Conservation (phyloP, 1,140 invertebrate genomes). For the Oedothorax gibbosus region DNA sequence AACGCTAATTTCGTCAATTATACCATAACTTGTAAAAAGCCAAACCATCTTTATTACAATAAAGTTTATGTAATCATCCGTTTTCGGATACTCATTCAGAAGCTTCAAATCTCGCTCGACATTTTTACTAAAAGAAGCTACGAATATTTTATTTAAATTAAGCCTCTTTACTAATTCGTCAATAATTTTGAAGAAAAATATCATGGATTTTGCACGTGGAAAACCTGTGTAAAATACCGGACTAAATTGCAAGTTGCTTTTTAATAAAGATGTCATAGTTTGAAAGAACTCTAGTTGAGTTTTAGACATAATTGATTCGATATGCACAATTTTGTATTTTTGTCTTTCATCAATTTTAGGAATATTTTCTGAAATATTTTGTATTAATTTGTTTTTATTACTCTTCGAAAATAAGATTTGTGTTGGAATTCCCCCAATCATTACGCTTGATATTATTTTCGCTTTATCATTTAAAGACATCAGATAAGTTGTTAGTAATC, state of each 20-base stretch:
- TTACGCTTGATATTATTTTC: background rate
- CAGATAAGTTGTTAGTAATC: background rate
- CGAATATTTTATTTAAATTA: slow-evolving; percentile 1
- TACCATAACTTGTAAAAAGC: slow-evolving; percentile 27
- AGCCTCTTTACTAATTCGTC: slow-evolving; percentile 7
- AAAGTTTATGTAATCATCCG: slow-evolving; percentile 32
- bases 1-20: slow-evolving; percentile 19
- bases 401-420: slow-evolving; percentile 1
- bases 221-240: slow-evolving; percentile 42
- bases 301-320: background rate
- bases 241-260: slow-evolving; percentile 16
- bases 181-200: slow-evolving; percentile 21
- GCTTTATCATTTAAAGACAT: background rate
- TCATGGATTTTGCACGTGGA: slow-evolving; percentile 1
- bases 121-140: background rate
- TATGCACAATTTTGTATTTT: background rate
- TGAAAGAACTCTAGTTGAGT: slow-evolving; percentile 24
- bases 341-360: background rate
- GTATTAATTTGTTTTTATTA: background rate
- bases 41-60: slow-evolving; percentile 9
- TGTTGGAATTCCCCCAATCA: slow-evolving; percentile 16
- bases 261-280: background rate
- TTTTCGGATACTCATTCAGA: slow-evolving; percentile 31
- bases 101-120: slow-evolving; percentile 25
- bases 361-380: background rate